A percentile compares a stretch with the other conserved stretches of the same genome.
Evolutionary conservation across 2,113 vertebrate species (phyloP).

Genomic region (Channa argus): DNA sequence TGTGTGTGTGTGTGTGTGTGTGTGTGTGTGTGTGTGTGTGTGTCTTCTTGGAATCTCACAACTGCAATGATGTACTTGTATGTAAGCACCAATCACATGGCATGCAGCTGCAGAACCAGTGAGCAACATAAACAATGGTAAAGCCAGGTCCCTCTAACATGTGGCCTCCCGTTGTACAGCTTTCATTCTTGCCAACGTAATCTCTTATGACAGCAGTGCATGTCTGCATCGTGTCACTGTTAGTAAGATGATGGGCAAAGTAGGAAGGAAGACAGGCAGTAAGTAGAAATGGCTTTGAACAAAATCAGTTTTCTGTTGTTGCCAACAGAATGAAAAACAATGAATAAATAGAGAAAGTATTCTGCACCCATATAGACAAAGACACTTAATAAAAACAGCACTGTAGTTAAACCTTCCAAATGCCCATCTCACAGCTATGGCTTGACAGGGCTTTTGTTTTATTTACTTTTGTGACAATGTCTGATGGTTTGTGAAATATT

Average conservation of each 20-base stretch:
- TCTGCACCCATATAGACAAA: too few species aligned
- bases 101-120: too few species aligned
- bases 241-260: neutral
- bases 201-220: slow-evolving; percentile 19
- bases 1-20: too few species aligned
- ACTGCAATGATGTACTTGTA: too few species aligned
- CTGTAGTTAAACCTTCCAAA: neutral
- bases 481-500: neutral
- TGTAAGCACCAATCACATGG: too few species aligned
- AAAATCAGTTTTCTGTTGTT: too few species aligned
- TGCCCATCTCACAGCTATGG: neutral
- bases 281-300: too few species aligned
- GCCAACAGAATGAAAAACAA: too few species aligned
- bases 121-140: too few species aligned
- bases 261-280: too few species aligned
- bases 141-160: neutral
- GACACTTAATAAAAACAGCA: neutral
- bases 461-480: neutral
- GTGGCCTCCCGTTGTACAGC: slow-evolving; percentile 11
- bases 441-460: neutral
- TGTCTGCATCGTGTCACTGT: neutral
- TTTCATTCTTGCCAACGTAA: slow-evolving; percentile 15
- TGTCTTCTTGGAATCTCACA: too few species aligned
- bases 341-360: neutral
- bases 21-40: too few species aligned